Evolutionary conservation across 30 jellyfish, hydroid and myxozoan genomes (phyloP).

Genomic region (Aurelia coerulea): DNA sequence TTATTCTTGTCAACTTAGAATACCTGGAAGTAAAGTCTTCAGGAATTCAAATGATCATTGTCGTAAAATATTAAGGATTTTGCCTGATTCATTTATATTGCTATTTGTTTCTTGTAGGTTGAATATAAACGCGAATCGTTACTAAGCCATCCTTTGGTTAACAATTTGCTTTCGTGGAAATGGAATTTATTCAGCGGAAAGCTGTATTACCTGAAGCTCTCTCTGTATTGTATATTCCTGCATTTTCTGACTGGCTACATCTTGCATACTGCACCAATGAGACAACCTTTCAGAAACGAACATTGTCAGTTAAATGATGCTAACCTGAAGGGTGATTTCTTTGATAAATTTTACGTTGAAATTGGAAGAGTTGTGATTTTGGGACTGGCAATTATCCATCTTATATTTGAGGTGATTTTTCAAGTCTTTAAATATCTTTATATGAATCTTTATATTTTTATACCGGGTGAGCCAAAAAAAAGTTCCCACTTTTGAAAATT

Average conservation of each 20-base stretch:
- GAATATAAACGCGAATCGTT: constrained; percentile 66
- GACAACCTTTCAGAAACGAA: constrained; percentile 83
- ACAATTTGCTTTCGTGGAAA: constrained; percentile 67
- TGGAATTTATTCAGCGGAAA: constrained; percentile 82
- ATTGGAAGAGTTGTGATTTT: constrained; percentile 76
- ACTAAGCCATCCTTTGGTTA: constrained; percentile 81
- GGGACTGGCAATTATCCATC: constrained; percentile 74
- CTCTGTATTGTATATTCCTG: constrained; percentile 70
- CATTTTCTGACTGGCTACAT: constrained; percentile 79
- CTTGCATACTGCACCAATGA: constrained; percentile 87
- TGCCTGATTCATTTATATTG: too few species aligned
- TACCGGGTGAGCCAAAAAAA: too few species aligned
- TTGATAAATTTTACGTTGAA: constrained; percentile 38
- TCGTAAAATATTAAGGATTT: too few species aligned
- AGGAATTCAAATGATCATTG: too few species aligned
- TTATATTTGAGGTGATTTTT: constrained; percentile 75
- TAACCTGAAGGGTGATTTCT: constrained; percentile 10
- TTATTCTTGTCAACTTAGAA: too few species aligned
- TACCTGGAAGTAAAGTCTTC: too few species aligned
- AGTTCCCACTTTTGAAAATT: too few species aligned
- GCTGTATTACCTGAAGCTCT: constrained; percentile 74
- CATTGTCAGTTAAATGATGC: constrained; percentile 76
- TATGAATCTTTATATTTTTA: too few species aligned
- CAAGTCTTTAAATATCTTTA: too few species aligned
- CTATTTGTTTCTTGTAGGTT: constrained; percentile 31